phyloP scores from a whole-genome alignment of 2,888 invertebrate genomes.

The Tachystola acroxantha region DNA sequence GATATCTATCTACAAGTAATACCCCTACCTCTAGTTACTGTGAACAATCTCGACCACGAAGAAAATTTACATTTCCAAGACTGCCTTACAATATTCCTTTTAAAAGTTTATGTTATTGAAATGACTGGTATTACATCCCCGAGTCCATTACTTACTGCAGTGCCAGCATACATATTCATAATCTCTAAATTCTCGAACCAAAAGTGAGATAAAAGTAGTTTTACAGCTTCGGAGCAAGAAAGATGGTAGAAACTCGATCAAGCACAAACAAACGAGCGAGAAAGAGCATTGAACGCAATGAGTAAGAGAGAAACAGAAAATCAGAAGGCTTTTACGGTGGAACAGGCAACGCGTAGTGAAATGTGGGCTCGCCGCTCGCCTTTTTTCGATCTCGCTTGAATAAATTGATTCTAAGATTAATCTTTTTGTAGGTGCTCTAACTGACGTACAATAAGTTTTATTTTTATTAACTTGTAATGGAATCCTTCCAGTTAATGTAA shows the following conservation, averaged over 20 bases:
- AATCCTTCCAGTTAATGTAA: background rate
- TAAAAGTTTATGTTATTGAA: conserved; percentile 58
- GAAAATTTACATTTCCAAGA: conserved; percentile 38
- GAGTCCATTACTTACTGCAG: conserved; percentile 63
- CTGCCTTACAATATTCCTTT: conserved; percentile 44
- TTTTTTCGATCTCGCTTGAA: conserved; percentile 72
- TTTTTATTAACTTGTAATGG: conserved; percentile 23
- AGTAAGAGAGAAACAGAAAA: conserved; percentile 49
- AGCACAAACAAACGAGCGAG: conserved; percentile 50
- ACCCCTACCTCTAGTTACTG: too few species aligned
- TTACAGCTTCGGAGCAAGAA: conserved; percentile 70
- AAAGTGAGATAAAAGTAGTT: conserved; percentile 73
- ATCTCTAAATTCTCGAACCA: conserved; percentile 61
- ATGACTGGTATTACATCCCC: conserved; percentile 53
- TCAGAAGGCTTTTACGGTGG: conserved; percentile 78
- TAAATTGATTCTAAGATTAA: conserved; percentile 75
- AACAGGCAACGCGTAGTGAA: conserved; percentile 71
- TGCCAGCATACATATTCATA: conserved; percentile 71
- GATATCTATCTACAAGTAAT: too few species aligned
- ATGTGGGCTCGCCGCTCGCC: conserved; percentile 64
- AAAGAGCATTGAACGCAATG: conserved; percentile 25
- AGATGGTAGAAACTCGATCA: conserved; percentile 76
- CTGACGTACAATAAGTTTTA: conserved; percentile 30
- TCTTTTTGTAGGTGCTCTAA: conserved; percentile 59
- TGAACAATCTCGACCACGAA: too few species aligned